phyloP scores from a whole-genome alignment of 1,140 invertebrate species.

The Odontomachus brunneus region DNA sequence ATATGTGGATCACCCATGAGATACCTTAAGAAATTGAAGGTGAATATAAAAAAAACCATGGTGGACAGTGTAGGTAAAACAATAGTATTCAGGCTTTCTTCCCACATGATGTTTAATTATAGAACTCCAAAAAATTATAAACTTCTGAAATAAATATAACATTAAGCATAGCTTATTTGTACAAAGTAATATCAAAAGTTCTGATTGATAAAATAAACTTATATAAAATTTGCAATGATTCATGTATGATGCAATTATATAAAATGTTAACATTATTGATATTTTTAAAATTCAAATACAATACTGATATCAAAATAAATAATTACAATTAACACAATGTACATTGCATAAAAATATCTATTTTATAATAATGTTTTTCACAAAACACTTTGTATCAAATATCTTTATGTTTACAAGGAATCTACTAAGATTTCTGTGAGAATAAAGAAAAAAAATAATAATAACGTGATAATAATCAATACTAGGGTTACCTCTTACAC shows the following conservation, averaged over 20 bases:
- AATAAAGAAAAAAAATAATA: neutral
- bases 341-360: neutral
- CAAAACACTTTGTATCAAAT: neutral
- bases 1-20: slow-evolving; percentile 82
- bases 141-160: slow-evolving; percentile 44
- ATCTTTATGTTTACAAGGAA: neutral
- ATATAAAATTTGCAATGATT: too few relatives aligned
- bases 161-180: neutral
- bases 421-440: neutral
- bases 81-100: slow-evolving; percentile 75
- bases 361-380: neutral
- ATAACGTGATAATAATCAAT: slow-evolving; percentile 1
- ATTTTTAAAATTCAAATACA: neutral
- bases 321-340: neutral
- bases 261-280: slow-evolving; percentile 4
- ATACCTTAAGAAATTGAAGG: slow-evolving; percentile 81
- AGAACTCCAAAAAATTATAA: slow-evolving; percentile 30
- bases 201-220: too few relatives aligned
- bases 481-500: neutral
- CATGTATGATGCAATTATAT: neutral
- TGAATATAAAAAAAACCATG: slow-evolving; percentile 82
- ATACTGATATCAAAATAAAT: neutral
- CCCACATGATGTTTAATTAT: slow-evolving; percentile 75
- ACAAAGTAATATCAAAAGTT: neutral
- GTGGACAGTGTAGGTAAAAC: slow-evolving; percentile 81